Evolutionary conservation across 2,888 invertebrate species (phyloP).

Genomic region (Acrobasis repandana): DNA sequence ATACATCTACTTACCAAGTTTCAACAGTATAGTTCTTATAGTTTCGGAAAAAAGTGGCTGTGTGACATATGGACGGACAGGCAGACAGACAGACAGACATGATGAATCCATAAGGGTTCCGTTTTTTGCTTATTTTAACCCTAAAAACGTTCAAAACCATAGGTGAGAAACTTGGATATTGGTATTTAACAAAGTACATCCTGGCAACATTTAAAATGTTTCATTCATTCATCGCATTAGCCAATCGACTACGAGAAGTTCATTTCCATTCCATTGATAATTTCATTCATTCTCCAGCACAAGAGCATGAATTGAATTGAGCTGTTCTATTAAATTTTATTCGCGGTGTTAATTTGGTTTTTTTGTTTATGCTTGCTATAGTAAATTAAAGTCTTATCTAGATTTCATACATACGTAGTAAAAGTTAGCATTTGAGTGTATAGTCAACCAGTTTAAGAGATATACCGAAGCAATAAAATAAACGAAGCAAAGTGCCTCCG

Average conservation of each 20-base stretch:
- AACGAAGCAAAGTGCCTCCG: constrained; percentile 67
- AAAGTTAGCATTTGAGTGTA: constrained; percentile 6
- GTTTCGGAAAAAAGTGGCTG: too few relatives aligned
- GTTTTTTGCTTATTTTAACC: too few relatives aligned
- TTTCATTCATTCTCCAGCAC: constrained; percentile 19
- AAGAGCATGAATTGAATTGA: constrained; percentile 15
- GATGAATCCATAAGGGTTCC: too few relatives aligned
- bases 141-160: too few relatives aligned
- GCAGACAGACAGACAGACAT: too few relatives aligned
- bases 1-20: too few relatives aligned
- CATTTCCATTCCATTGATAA: constrained; percentile 12
- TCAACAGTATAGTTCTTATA: too few relatives aligned
- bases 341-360: constrained; percentile 28
- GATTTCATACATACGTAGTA: not conserved
- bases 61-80: too few relatives aligned
- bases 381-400: constrained; percentile 4
- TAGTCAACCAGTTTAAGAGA: constrained; percentile 28
- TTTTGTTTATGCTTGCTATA: constrained; percentile 19
- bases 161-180: too few relatives aligned
- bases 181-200: not conserved
- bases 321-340: constrained; percentile 25
- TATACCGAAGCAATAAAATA: constrained; percentile 38
- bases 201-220: constrained; percentile 6
- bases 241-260: constrained; percentile 38
- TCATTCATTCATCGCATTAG: constrained; percentile 25